These are phyloP conservation scores for Temnothorax ravouxi DNA, from an alignment of 2,888 invertebrate genomes.

Conservation along the genomic window DNA sequence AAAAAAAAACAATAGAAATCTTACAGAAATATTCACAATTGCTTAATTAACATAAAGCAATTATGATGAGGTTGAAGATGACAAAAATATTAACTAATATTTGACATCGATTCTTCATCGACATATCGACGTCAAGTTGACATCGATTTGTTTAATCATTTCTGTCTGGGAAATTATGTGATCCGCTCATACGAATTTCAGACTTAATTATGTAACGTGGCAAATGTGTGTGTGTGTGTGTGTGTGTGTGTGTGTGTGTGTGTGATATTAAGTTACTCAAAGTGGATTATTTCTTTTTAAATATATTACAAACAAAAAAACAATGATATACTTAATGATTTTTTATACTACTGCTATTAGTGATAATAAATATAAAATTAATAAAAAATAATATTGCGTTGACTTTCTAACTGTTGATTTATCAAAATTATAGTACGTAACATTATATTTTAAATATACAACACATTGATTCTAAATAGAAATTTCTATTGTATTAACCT, in stretches of 20 bases:
- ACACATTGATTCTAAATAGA: neutral
- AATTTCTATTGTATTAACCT: neutral
- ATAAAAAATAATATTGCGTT: neutral
- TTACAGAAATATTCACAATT: no score
- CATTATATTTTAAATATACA: neutral
- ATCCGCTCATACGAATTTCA: neutral
- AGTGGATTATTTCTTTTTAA: neutral
- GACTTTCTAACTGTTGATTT: neutral
- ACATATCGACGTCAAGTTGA: no score
- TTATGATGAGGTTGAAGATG: no score
- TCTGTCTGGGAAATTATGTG: neutral
- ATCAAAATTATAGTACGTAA: neutral
- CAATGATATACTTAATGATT: neutral
- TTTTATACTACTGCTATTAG: neutral
- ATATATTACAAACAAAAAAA: neutral
- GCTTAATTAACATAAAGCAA: no score
- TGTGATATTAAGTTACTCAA: neutral
- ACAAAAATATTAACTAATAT: no score
- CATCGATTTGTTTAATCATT: no score
- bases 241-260: no score
- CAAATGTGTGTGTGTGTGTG: neutral
- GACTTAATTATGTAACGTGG: neutral
- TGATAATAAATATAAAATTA: neutral
- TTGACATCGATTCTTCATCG: no score
- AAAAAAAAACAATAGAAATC: no score